Percentiles rank a stretch among this genome's conserved stretches.
Evolutionary conservation across 2,888 invertebrate species (phyloP).

Genomic region (Julus scandinavius): DNA sequence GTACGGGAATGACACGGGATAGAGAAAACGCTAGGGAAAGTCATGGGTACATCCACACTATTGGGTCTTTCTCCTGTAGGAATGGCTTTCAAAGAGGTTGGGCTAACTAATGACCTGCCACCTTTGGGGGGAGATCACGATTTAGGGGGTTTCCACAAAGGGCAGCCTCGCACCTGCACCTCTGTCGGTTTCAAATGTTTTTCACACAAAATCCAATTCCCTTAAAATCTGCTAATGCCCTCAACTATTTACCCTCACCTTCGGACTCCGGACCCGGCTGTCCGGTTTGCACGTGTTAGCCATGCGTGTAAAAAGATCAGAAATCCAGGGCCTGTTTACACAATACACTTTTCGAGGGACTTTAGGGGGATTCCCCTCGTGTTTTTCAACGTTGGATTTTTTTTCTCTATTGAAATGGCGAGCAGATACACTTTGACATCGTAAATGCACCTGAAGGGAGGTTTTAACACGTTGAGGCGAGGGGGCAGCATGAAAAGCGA

Average conservation of each 20-base stretch:
- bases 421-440: background rate
- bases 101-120: slow-evolving; percentile 27
- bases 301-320: background rate
- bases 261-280: background rate
- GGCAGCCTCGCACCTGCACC: slow-evolving; percentile 17
- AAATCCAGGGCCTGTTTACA: background rate
- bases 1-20: background rate
- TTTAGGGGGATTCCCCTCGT: background rate
- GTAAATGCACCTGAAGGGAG: background rate
- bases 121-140: background rate
- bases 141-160: slow-evolving; percentile 1
- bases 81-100: slow-evolving; percentile 19
- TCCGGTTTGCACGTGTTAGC: background rate
- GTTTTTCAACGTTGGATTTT: background rate
- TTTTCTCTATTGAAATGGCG: background rate
- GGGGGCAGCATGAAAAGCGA: background rate
- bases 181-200: slow-evolving; percentile 1
- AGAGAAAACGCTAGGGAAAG: background rate
- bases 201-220: slow-evolving; percentile 27
- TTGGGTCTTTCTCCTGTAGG: background rate
- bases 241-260: slow-evolving; percentile 9
- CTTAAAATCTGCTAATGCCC: slow-evolving; percentile 15
- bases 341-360: background rate
- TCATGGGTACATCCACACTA: background rate
- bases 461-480: background rate